phyloP scores from a whole-genome alignment of 2,797 vertebrate species.

The Clarias fuscus region DNA sequence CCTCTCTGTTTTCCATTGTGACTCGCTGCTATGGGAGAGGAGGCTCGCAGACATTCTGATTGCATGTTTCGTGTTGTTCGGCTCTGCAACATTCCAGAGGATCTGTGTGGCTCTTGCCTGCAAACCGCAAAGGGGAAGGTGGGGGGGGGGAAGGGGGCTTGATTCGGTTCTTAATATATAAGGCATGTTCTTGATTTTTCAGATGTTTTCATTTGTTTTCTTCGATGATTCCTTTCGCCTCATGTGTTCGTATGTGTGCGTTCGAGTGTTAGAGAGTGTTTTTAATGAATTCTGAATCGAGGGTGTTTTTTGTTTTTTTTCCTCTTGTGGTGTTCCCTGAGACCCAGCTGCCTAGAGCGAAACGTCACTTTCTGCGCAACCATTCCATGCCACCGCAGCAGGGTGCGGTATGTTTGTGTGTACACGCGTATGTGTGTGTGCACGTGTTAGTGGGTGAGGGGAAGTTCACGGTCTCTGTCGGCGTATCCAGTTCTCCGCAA shows the following conservation, averaged over 20 bases:
- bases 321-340: conserved; percentile 66
- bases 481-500: conserved; percentile 39
- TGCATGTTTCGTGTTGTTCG: conserved; percentile 59
- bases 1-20: conserved; percentile 61
- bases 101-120: conserved; percentile 45
- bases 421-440: conserved; percentile 3
- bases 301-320: conserved; percentile 57
- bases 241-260: not conserved
- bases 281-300: conserved; percentile 27
- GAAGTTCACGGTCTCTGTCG: conserved; percentile 36
- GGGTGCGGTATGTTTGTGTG: conserved; percentile 30
- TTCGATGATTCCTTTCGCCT: conserved; percentile 59
- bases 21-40: conserved; percentile 63
- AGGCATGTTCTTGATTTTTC: conserved; percentile 65
- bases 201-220: conserved; percentile 63
- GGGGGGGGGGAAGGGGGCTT: conserved; percentile 33
- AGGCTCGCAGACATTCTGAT: conserved; percentile 63
- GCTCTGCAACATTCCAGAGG: conserved; percentile 60
- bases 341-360: conserved; percentile 61
- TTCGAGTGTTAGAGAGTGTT: not conserved
- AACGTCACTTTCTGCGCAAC: conserved; percentile 67
- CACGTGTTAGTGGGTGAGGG: conserved; percentile 25
- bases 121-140: conserved; percentile 42
- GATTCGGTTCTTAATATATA: conserved; percentile 62
- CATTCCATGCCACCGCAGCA: conserved; percentile 54